Base-by-base conservation (phyloP, 2,888 invertebrate genomes). In the Pheosia tremula region DNA sequence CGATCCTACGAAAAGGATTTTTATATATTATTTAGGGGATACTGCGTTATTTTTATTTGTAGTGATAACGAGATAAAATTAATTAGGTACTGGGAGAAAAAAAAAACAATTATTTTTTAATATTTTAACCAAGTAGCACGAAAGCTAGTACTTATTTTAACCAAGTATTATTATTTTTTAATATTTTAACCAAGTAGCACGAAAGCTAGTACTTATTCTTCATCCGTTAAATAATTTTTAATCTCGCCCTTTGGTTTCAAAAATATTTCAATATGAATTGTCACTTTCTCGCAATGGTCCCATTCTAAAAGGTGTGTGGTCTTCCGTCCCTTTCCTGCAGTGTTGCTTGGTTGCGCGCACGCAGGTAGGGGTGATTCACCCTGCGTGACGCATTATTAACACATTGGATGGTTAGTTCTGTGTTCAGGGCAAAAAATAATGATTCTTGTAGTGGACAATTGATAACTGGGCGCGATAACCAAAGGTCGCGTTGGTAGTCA, bases 311-410 rank as follows among this genome's bases (percentile, higher is more conserved):
- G 80, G 80, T 81, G 81, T 82, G 72, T 69, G 74, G 65, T 75
- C 65, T 66, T 78, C 67, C 64, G 74, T 82, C 78, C 71, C 72
- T 72, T 68, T 80, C 71, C 74, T 61, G 68, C 56, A 41, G 60
- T 64, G 68, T 59, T 52, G 57, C 58, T 62, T 45, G 54, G 59
- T 59, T 71, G 72, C 75, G 74, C 63, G 41, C 53, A 72, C 73
- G 77, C 84, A 83, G 84, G 84, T 84, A 84, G 74, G 70, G 75
- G 73, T 82, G 80, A 80, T 58, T 81, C 81, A 80, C 68, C 72
- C 70, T 66, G 67, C 67, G 63, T 72, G 75, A 73, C 68, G 71
- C 74, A 72, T 59, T 65, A 49, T 62, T 60, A 64, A 63, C 64
- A 64, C 69, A 68, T 65, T 58, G 53, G 37, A 11, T 37, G 53